phyloP scores from a whole-genome alignment of 2,888 invertebrate species.

The Acronicta psi region DNA sequence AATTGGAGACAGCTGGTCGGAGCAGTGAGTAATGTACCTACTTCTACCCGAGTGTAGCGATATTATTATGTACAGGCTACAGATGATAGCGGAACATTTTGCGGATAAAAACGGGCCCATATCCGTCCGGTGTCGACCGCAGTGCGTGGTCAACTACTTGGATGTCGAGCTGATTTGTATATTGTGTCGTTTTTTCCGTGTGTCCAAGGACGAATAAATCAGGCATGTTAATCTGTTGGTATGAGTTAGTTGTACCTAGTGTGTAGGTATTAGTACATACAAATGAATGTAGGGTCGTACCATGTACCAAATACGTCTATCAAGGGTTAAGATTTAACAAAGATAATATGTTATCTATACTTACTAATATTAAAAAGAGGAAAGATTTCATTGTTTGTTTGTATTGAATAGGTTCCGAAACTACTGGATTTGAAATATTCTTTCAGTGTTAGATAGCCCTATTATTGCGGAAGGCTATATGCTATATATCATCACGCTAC shows the following conservation, averaged over 20 bases:
- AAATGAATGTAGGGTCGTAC: no score
- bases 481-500: no score
- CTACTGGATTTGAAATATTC: no score
- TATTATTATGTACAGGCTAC: neutral
- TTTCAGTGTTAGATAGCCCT: no score
- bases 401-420: no score
- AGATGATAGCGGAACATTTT: slow-evolving; percentile 25
- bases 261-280: neutral
- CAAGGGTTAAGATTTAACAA: no score
- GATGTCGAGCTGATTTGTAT: slow-evolving; percentile 60
- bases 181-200: slow-evolving; percentile 46
- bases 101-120: slow-evolving; percentile 44
- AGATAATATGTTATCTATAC: no score
- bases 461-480: no score
- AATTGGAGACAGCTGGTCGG: slow-evolving; percentile 53
- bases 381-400: no score
- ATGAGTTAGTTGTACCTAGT: slow-evolving; percentile 8
- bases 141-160: slow-evolving; percentile 45
- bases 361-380: no score
- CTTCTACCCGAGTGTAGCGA: slow-evolving; percentile 22
- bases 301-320: no score
- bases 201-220: slow-evolving; percentile 48
- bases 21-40: slow-evolving; percentile 57
- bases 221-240: slow-evolving; percentile 37
- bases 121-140: slow-evolving; percentile 42